These are phyloP conservation scores for Camptogramma bilineatum DNA, from an alignment of 2,888 invertebrate genomes.

Conservation along the genomic window DNA sequence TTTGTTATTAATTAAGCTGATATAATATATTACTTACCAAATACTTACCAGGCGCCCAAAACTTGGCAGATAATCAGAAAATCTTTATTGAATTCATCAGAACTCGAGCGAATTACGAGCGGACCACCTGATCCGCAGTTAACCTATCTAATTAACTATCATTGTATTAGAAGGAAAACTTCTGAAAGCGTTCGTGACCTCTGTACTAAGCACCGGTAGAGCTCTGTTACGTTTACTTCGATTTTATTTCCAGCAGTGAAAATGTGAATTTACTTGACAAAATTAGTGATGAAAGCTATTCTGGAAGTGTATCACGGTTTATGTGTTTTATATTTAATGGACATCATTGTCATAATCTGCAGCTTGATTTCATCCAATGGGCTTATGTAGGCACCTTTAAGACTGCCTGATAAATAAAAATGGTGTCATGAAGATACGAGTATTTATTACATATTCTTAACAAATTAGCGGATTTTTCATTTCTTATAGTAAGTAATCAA, in stretches of 20 bases:
- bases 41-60: not conserved
- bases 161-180: conserved; percentile 60
- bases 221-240: not conserved
- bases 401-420: too few species aligned
- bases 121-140: conserved; percentile 36
- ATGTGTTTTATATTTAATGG: too few species aligned
- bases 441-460: too few species aligned
- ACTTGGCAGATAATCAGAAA: conserved; percentile 22
- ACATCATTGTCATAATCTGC: too few species aligned
- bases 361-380: too few species aligned
- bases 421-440: too few species aligned
- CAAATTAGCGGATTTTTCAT: not conserved
- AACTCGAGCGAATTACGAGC: conserved; percentile 37
- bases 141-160: conserved; percentile 64
- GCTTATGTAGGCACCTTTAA: too few species aligned
- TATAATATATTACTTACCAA: not conserved
- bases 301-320: too few species aligned
- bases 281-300: too few species aligned
- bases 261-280: too few species aligned
- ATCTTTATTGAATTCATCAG: conserved; percentile 28
- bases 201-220: conserved; percentile 50
- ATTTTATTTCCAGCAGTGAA: not conserved
- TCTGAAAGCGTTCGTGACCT: conserved; percentile 62
- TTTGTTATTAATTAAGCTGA: not conserved
- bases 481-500: conserved; percentile 27